Conservation (phyloP, 2,113 vertebrate species). For the Bothrops jararaca region DNA sequence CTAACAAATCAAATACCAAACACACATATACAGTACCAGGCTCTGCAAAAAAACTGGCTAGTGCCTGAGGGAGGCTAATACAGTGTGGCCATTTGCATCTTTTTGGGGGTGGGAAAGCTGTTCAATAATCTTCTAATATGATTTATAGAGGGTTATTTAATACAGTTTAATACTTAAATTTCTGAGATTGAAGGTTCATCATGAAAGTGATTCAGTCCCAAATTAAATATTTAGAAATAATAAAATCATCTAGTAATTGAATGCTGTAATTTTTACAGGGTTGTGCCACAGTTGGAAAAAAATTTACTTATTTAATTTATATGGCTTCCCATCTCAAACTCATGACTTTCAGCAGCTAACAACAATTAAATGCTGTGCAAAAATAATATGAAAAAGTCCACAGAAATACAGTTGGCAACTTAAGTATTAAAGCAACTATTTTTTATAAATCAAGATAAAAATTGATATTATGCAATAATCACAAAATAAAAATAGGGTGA, state of each 20-base stretch:
- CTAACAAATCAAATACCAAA: not conserved
- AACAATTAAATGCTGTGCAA: not conserved
- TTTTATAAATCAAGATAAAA: not conserved
- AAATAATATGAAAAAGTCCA: not conserved
- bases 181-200: constrained; percentile 55
- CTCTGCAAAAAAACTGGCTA: not conserved
- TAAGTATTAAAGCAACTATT: not conserved
- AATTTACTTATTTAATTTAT: not conserved
- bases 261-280: not conserved
- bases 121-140: constrained; percentile 30
- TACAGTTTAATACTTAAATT: constrained; percentile 49
- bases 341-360: not conserved
- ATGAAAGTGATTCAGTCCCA: constrained; percentile 16
- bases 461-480: not conserved
- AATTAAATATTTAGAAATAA: not conserved
- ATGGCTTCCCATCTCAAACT: not conserved
- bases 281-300: not conserved
- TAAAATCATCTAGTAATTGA: not conserved
- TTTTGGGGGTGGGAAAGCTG: not conserved
- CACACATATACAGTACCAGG: not conserved
- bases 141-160: constrained; percentile 57
- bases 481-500: not conserved
- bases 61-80: not conserved
- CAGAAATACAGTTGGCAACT: not conserved
- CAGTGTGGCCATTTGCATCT: not conserved